These are phyloP conservation scores for Eupithecia vulgata DNA, from an alignment of 2,888 invertebrate species.

Conservation along the genomic window DNA sequence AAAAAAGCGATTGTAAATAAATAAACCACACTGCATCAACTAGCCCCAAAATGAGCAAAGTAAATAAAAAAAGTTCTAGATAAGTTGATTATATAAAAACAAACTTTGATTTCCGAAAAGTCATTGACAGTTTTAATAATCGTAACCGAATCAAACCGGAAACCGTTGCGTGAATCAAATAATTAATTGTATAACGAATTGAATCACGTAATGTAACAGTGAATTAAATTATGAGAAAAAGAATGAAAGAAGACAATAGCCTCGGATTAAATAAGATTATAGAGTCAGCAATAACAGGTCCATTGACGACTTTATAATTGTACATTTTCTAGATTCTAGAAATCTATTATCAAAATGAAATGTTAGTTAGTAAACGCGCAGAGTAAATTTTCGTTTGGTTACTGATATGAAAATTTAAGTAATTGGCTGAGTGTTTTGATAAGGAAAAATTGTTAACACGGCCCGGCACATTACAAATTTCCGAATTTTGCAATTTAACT, in stretches of 20 bases:
- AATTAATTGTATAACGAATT: conserved; percentile 63
- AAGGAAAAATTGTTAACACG: neutral
- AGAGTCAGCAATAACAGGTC: neutral
- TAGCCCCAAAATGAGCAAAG: neutral
- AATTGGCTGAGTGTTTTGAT: neutral
- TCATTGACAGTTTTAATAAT: conserved; percentile 30
- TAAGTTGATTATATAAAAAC: neutral
- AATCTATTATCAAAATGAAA: neutral
- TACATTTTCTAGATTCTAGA: neutral
- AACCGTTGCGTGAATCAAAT: conserved; percentile 63
- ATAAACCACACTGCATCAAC: neutral
- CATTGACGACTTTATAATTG: neutral
- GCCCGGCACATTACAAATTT: neutral
- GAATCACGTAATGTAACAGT: conserved; percentile 59
- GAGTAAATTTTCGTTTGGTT: neutral
- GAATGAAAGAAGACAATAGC: conserved; percentile 37
- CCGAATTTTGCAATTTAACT: neutral
- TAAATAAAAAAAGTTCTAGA: neutral
- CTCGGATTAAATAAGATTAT: conserved; percentile 8
- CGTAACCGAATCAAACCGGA: conserved; percentile 63
- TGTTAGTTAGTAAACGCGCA: neutral
- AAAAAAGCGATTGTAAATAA: neutral
- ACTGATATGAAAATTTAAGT: neutral
- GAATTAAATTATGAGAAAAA: conserved; percentile 33
- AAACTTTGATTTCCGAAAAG: conserved; percentile 21